Conservation (phyloP, 2,797 vertebrate genomes). For the Ctenochaetus hawaiiensis region DNA sequence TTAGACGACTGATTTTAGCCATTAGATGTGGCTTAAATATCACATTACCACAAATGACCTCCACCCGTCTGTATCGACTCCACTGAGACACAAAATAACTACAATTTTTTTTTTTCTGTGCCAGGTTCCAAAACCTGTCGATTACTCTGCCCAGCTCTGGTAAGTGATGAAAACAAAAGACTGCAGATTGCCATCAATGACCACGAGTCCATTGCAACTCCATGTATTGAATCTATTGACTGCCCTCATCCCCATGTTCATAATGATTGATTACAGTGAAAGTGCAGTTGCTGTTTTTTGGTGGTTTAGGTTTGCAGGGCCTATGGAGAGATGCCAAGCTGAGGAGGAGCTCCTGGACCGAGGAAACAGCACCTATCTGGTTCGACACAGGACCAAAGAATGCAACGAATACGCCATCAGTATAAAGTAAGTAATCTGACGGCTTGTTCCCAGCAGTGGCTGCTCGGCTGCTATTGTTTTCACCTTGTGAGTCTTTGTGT, state of each 20-base stretch:
- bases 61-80: constrained; percentile 54
- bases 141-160: constrained; percentile 95
- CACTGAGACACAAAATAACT: constrained; percentile 69
- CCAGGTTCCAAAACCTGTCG: constrained; percentile 95
- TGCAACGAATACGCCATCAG: constrained; percentile 97
- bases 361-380: constrained; percentile 93
- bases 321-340: constrained; percentile 94
- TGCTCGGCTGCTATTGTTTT: not conserved
- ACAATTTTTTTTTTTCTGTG: constrained; percentile 32
- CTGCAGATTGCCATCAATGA: constrained; percentile 39
- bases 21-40: constrained; percentile 71
- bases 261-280: constrained; percentile 55
- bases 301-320: constrained; percentile 92
- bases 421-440: constrained; percentile 92
- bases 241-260: constrained; percentile 46
- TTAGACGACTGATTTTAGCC: constrained; percentile 61
- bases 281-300: constrained; percentile 58
- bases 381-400: constrained; percentile 94
- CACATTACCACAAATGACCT: constrained; percentile 66
- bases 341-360: constrained; percentile 92
- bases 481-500: not conserved
- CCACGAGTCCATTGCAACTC: constrained; percentile 31
- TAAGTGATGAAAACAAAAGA: constrained; percentile 81
- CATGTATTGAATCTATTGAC: constrained; percentile 44
- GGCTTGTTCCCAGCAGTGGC: constrained; percentile 9